A percentile compares a stretch with the other conserved stretches of the same genome.
Evolutionary conservation across 2,797 vertebrate genomes (phyloP).

Genomic region (Clamator glandarius): DNA sequence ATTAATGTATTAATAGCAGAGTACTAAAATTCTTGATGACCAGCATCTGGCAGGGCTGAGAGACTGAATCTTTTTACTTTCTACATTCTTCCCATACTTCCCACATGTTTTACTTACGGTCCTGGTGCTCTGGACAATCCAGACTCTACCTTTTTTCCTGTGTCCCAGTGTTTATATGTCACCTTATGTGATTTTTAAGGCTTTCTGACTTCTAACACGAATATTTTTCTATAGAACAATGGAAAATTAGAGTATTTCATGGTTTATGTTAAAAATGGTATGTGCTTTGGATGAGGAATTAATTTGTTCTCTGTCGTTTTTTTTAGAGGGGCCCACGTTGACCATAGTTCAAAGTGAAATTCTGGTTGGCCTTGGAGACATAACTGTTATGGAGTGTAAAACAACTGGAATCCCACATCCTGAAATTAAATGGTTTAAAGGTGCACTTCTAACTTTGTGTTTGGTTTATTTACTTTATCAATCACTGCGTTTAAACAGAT

Average conservation of each 20-base stretch:
- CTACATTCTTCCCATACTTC: not conserved
- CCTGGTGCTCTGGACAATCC: not conserved
- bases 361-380: constrained; percentile 88
- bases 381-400: constrained; percentile 88
- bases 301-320: not conserved
- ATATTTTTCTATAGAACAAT: not conserved
- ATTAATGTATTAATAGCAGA: not conserved
- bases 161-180: not conserved
- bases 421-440: constrained; percentile 95
- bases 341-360: constrained; percentile 83
- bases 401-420: constrained; percentile 89
- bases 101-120: fast-evolving
- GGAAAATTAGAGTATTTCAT: not conserved
- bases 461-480: not conserved
- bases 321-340: constrained; percentile 88
- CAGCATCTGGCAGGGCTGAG: not conserved
- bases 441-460: constrained; percentile 72
- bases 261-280: not conserved
- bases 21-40: not conserved
- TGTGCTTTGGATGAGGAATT: not conserved
- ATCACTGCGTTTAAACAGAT: too few species aligned
- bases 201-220: not conserved
- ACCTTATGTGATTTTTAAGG: not conserved
- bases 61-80: not conserved
- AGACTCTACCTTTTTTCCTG: not conserved